These are phyloP conservation scores for Polyommatus icarus DNA, from an alignment of 2,888 invertebrate species.

Conservation along the genomic window DNA sequence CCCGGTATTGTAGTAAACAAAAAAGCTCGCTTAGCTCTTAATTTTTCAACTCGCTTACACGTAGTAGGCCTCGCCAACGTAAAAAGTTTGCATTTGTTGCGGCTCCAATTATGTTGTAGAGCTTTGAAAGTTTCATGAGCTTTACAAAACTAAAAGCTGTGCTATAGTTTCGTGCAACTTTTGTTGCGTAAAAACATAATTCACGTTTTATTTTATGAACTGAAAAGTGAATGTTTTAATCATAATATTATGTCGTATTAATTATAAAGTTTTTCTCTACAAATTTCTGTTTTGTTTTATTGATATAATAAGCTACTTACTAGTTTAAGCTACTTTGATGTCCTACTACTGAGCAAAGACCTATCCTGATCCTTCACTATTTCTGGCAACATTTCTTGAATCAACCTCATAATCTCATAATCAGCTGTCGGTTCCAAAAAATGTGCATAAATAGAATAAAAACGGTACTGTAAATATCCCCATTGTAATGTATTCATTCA, in stretches of 20 bases:
- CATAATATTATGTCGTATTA: not conserved
- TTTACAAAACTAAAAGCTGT: conserved; percentile 16
- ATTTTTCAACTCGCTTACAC: conserved; percentile 18
- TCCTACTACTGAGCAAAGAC: too few relatives aligned
- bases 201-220: not conserved
- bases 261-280: not conserved
- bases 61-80: conserved; percentile 3
- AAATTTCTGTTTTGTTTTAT: too few relatives aligned
- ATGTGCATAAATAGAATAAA: too few relatives aligned
- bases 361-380: too few relatives aligned
- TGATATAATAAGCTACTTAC: too few relatives aligned
- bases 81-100: conserved; percentile 1
- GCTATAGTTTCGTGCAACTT: not conserved
- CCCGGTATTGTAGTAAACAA: not conserved
- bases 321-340: too few relatives aligned
- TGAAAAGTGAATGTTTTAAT: not conserved
- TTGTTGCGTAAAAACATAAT: conserved; percentile 2
- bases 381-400: too few relatives aligned
- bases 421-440: too few relatives aligned
- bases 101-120: conserved; percentile 17
- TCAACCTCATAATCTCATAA: too few relatives aligned
- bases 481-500: too few relatives aligned
- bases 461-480: too few relatives aligned
- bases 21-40: conserved; percentile 4
- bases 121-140: conserved; percentile 14